Evolutionary conservation across 1,140 invertebrate species (phyloP).

Genomic region (Cydia splendana): DNA sequence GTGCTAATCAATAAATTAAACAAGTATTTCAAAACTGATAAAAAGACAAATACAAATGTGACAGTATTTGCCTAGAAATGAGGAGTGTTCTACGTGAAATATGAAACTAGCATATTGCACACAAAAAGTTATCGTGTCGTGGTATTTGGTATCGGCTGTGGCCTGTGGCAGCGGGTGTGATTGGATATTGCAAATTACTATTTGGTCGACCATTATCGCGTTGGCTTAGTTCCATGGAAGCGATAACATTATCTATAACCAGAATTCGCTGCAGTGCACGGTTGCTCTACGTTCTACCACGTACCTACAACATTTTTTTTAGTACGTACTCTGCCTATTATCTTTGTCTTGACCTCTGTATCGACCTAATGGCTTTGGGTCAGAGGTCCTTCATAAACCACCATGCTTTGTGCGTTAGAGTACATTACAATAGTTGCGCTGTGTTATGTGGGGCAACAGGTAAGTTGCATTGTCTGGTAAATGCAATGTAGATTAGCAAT

Average conservation of each 20-base stretch:
- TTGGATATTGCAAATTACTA: constrained; percentile 69
- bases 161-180: neutral
- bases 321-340: neutral
- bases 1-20: no score
- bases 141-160: neutral
- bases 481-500: constrained; percentile 25
- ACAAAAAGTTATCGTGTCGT: constrained; percentile 11
- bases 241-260: constrained; percentile 65
- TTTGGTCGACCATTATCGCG: constrained; percentile 60
- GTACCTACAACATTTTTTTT: neutral
- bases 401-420: neutral
- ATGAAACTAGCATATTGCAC: neutral
- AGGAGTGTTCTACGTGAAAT: neutral
- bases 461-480: constrained; percentile 14
- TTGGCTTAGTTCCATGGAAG: constrained; percentile 67
- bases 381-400: neutral
- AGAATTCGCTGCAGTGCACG: constrained; percentile 48
- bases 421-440: neutral
- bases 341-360: neutral
- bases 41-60: neutral
- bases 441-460: constrained; percentile 1
- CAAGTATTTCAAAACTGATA: neutral
- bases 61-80: neutral
- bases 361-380: constrained; percentile 9
- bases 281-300: constrained; percentile 18